Conservation (phyloP, 2,888 invertebrate species). For the Parthenolecanium corni region DNA sequence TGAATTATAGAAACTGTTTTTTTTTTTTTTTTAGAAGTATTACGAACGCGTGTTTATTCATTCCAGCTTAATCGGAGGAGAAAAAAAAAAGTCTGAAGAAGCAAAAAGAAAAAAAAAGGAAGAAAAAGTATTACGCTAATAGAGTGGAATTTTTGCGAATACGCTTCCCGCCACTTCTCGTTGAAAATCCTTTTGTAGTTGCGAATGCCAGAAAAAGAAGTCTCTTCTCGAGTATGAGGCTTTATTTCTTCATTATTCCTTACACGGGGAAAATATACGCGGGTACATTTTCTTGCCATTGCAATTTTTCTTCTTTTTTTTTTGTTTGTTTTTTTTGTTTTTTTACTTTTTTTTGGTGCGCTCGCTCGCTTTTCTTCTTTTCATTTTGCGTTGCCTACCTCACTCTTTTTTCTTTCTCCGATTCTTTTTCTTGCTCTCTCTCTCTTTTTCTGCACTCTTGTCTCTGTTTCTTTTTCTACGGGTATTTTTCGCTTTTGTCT, state of each 20-base stretch:
- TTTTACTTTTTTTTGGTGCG: conserved; percentile 4
- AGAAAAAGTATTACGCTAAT: neutral
- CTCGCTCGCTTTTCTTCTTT: neutral
- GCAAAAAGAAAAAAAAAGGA: neutral
- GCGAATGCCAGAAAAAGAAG: neutral
- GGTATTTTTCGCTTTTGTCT: neutral
- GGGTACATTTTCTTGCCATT: conserved; percentile 22
- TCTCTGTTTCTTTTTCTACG: conserved; percentile 1
- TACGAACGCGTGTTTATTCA: conserved; percentile 1
- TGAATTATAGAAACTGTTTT: no score
- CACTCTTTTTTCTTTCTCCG: no score
- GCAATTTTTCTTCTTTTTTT: conserved; percentile 4
- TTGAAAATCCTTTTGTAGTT: neutral
- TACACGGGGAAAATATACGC: neutral
- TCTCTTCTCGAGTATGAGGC: conserved; percentile 8
- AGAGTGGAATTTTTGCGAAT: conserved; percentile 6
- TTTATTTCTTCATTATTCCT: conserved; percentile 19
- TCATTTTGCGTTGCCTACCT: no score
- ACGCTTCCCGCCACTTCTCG: neutral
- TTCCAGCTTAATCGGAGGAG: neutral
- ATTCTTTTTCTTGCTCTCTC: neutral
- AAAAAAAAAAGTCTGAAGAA: neutral
- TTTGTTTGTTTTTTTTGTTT: neutral
- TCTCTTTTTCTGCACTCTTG: conserved; percentile 3
- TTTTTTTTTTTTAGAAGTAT: no score